Evolutionary conservation across 2,888 invertebrate genomes (phyloP).

Genomic region (Zhengitettix transpicula): DNA sequence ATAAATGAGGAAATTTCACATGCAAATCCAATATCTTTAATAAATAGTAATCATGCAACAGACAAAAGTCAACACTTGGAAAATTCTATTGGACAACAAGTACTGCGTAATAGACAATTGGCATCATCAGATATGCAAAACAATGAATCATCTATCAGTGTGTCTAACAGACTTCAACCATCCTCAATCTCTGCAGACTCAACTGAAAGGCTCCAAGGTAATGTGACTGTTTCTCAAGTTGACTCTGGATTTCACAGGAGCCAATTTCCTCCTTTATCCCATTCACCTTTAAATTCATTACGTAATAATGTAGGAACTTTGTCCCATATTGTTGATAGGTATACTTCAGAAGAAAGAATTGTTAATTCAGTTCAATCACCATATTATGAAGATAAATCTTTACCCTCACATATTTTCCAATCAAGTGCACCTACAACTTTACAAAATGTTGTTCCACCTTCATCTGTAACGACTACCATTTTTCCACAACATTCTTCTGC

Average conservation of each 20-base stretch:
- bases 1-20: not conserved
- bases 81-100: not conserved
- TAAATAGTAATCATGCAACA: not conserved
- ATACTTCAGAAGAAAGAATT: constrained; percentile 33
- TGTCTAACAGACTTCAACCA: not conserved
- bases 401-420: constrained; percentile 6
- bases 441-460: constrained; percentile 5
- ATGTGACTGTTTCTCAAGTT: not conserved
- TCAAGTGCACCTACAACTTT: not conserved
- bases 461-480: constrained; percentile 5
- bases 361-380: constrained; percentile 29
- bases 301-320: constrained; percentile 31
- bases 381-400: constrained; percentile 25
- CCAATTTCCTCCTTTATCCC: constrained; percentile 12
- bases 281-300: constrained; percentile 27
- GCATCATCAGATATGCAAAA: too few relatives aligned
- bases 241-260: constrained; percentile 5
- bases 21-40: not conserved
- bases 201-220: not conserved
- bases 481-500: constrained; percentile 6
- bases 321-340: constrained; percentile 42
- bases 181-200: not conserved
- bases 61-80: not conserved
- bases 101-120: too few relatives aligned
- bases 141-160: not conserved